Evolutionary conservation across 2,888 invertebrate species (phyloP).

Genomic region (Syrista parreyssii): DNA sequence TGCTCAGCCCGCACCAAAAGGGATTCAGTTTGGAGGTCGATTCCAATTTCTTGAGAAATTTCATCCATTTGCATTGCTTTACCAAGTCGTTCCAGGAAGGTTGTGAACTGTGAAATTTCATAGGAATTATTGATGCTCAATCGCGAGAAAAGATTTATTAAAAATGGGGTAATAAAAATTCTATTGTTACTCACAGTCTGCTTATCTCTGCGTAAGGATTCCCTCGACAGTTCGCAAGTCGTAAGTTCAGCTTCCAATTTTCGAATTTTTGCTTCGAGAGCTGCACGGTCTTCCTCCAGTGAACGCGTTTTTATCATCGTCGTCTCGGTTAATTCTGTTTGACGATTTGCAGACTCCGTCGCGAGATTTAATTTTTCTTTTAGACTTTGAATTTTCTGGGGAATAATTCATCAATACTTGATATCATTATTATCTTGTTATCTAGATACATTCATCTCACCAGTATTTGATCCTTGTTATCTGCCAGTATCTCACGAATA

Average conservation of each 20-base stretch:
- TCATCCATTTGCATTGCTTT: constrained; percentile 87
- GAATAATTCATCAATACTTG: constrained; percentile 16
- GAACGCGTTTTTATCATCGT: constrained; percentile 68
- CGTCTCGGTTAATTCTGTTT: constrained; percentile 67
- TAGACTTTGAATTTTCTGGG: constrained; percentile 79
- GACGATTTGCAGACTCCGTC: constrained; percentile 77
- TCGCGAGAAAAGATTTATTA: neutral
- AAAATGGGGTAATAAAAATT: neutral
- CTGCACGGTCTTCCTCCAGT: constrained; percentile 81
- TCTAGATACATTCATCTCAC: constrained; percentile 66
- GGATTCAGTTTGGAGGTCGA: constrained; percentile 86
- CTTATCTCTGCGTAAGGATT: constrained; percentile 81
- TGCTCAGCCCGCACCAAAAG: constrained; percentile 88
- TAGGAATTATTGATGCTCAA: neutral
- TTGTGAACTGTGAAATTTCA: constrained; percentile 74
- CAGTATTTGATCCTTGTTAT: constrained; percentile 81
- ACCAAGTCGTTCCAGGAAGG: constrained; percentile 85
- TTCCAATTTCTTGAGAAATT: constrained; percentile 82
- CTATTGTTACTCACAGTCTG: constrained; percentile 72
- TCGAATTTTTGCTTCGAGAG: constrained; percentile 80
- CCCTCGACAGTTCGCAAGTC: constrained; percentile 77
- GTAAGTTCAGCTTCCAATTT: constrained; percentile 84
- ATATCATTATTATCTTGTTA: neutral
- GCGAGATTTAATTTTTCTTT: constrained; percentile 81
- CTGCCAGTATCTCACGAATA: constrained; percentile 79